Percentiles rank a stretch among this genome's conserved stretches.
phyloP scores from a whole-genome alignment of 1,140 invertebrate genomes.

The Laupala kohalensis region DNA sequence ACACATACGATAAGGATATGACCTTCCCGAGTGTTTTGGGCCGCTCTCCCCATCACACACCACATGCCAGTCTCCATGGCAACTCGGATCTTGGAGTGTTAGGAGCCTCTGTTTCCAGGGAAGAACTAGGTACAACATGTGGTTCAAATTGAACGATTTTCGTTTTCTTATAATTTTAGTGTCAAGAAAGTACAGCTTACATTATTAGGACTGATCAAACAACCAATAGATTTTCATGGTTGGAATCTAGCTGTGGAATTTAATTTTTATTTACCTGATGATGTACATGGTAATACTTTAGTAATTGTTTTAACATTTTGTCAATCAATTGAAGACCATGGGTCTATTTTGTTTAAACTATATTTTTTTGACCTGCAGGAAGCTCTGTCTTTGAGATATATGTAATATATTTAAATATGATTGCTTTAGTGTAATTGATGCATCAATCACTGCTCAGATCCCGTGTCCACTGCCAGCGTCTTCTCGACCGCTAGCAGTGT shows the following conservation, averaged over 20 bases:
- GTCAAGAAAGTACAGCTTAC: no score
- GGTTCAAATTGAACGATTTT: no score
- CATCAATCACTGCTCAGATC: constrained; percentile 16
- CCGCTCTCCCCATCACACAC: constrained; percentile 36
- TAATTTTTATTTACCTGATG: no score
- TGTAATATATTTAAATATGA: no score
- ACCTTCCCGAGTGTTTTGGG: constrained; percentile 32
- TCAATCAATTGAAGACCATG: no score
- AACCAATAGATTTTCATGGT: neutral
- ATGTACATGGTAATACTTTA: no score
- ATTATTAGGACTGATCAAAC: neutral
- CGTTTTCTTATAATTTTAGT: no score
- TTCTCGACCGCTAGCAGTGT: constrained; percentile 37
- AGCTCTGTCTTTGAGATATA: no score
- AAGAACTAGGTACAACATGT: constrained; percentile 37
- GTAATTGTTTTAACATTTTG: no score
- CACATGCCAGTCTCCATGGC: constrained; percentile 30
- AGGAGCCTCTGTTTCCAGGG: constrained; percentile 27
- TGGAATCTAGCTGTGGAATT: neutral
- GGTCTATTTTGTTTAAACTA: no score
- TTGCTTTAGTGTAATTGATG: constrained; percentile 1
- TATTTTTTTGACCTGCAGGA: no score
- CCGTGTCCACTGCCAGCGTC: constrained; percentile 22
- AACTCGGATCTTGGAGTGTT: constrained; percentile 28
- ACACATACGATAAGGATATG: constrained; percentile 52